Conservation (phyloP, 2,797 vertebrate genomes). For the Okamejei kenojei region DNA sequence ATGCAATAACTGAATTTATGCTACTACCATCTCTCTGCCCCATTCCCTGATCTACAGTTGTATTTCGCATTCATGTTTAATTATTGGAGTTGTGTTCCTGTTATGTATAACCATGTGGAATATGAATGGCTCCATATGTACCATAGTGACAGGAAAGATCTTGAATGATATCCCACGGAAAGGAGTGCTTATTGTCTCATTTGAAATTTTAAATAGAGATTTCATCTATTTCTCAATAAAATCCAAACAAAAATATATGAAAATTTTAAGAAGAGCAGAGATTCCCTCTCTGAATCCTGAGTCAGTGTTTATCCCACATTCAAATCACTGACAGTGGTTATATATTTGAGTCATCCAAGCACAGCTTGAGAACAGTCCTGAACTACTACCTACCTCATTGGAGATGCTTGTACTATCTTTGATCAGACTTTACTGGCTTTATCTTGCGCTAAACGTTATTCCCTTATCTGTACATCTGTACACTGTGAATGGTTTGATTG, state of each 20-base stretch:
- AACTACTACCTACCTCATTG: too few species aligned
- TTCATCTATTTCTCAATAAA: background rate
- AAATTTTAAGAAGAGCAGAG: too few species aligned
- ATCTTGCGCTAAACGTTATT: too few species aligned
- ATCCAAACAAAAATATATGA: background rate
- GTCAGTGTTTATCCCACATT: background rate
- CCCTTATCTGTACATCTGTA: too few species aligned
- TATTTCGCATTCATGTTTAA: background rate
- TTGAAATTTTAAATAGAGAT: background rate
- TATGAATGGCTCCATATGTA: background rate
- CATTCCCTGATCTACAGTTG: background rate
- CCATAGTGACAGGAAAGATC: background rate
- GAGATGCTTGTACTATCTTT: too few species aligned
- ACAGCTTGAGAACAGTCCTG: too few species aligned
- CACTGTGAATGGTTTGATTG: too few species aligned
- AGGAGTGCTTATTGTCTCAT: background rate
- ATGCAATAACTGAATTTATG: too few species aligned
- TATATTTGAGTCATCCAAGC: too few species aligned
- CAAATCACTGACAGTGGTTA: background rate
- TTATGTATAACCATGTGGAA: background rate
- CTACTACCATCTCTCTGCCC: background rate
- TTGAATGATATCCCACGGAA: background rate
- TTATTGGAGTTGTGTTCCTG: background rate
- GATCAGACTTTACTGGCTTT: too few species aligned
- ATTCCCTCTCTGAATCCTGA: too few species aligned